Percentiles rank a stretch among this genome's conserved stretches.
phyloP scores from a whole-genome alignment of 37 sponge, comb jelly and placozoan genomes.

The Lycopodina hypogea region DNA sequence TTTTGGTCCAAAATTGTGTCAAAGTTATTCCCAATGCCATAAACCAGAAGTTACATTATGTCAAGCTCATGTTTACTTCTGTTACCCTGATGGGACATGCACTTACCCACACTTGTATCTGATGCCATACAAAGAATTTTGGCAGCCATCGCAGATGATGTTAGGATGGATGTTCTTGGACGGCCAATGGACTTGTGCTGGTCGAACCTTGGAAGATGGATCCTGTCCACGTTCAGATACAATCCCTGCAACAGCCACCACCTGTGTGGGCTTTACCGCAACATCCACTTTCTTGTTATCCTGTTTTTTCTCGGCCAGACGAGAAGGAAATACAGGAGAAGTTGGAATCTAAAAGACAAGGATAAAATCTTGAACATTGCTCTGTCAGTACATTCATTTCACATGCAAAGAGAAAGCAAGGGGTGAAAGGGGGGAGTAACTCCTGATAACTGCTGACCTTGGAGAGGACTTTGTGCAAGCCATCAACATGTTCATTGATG shows the following conservation, averaged over 20 bases:
- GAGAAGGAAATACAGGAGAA: too few relatives aligned
- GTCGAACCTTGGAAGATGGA: background rate
- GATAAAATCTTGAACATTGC: too few relatives aligned
- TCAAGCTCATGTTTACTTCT: too few relatives aligned
- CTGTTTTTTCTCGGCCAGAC: background rate
- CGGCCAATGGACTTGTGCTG: background rate
- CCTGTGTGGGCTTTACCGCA: background rate
- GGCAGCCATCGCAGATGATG: constrained; percentile 73
- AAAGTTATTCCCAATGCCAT: too few relatives aligned
- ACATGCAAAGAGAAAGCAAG: too few relatives aligned
- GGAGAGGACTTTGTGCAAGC: background rate
- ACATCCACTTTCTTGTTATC: background rate
- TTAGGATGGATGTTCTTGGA: constrained; percentile 34
- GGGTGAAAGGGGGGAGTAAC: too few relatives aligned
- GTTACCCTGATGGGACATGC: background rate
- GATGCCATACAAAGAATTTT: constrained; percentile 50
- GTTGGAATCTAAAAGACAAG: too few relatives aligned
- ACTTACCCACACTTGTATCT: constrained; percentile 92
- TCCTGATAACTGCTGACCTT: constrained; percentile 2
- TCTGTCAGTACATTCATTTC: too few relatives aligned
- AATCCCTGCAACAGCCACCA: background rate
- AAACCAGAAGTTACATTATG: too few relatives aligned
- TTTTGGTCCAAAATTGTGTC: too few relatives aligned
- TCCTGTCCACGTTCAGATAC: background rate
- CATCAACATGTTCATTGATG: too few relatives aligned